phyloP scores from a whole-genome alignment of 2,888 invertebrate species.

The Galerucella nymphaeae region DNA sequence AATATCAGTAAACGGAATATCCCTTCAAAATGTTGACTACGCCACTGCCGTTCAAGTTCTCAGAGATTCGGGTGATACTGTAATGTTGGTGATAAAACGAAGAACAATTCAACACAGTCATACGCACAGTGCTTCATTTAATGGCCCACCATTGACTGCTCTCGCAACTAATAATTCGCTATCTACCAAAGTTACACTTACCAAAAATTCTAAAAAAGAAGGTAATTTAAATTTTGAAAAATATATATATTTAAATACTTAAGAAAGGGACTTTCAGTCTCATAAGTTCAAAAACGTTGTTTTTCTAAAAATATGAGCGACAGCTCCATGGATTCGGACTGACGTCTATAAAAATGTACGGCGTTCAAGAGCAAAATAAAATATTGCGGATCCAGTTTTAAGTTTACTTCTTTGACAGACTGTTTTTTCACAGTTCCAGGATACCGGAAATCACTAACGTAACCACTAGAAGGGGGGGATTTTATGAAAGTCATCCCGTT shows the following conservation, averaged over 20 bases:
- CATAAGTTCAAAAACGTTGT: too few species aligned
- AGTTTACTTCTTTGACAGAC: too few species aligned
- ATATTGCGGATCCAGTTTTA: too few species aligned
- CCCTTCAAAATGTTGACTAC: constrained; percentile 97
- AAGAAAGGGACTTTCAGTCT: too few species aligned
- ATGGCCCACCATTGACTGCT: constrained; percentile 57
- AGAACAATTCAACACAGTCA: constrained; percentile 67
- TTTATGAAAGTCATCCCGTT: too few species aligned
- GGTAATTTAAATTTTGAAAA: constrained; percentile 68
- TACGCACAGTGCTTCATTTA: constrained; percentile 57
- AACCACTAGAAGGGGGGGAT: too few species aligned
- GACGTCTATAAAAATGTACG: too few species aligned
- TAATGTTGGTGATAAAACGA: constrained; percentile 88
- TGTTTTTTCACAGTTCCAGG: too few species aligned
- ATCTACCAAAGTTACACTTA: constrained; percentile 83
- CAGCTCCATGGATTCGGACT: too few species aligned
- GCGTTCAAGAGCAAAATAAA: too few species aligned
- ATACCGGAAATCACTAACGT: too few species aligned
- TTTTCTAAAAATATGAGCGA: too few species aligned
- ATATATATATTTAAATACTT: background rate
- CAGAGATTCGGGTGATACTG: constrained; percentile 89
- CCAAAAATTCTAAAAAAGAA: constrained; percentile 95
- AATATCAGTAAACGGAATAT: constrained; percentile 94
- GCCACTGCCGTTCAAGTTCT: constrained; percentile 92
- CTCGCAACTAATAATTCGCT: constrained; percentile 65